A percentile compares a stretch with the other conserved stretches of the same genome.
Conservation (phyloP, 2,888 invertebrate genomes). For the Xylocampa areola region DNA sequence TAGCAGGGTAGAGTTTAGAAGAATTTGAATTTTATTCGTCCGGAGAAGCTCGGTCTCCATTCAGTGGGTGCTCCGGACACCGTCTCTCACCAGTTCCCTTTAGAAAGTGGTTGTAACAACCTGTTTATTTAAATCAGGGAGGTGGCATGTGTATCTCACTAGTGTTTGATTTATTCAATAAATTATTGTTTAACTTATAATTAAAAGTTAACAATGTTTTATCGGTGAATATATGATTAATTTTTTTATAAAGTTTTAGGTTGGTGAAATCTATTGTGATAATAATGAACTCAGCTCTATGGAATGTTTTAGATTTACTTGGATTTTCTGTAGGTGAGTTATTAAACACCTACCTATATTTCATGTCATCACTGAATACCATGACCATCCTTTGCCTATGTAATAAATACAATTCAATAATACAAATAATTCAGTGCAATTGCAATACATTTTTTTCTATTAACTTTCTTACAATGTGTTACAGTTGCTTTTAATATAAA, state of each 20-base stretch:
- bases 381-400: too few species aligned
- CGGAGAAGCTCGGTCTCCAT: conserved; percentile 65
- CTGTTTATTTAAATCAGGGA: conserved; percentile 67
- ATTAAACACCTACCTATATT: background rate
- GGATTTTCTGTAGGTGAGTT: background rate
- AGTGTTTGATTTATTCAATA: conserved; percentile 5
- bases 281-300: background rate
- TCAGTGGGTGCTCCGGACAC: conserved; percentile 68
- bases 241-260: conserved; percentile 3
- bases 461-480: too few species aligned
- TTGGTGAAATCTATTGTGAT: background rate
- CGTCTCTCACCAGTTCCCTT: conserved; percentile 72
- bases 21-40: conserved; percentile 81
- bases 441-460: too few species aligned
- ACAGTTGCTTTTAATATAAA: too few species aligned
- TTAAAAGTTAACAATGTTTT: conserved; percentile 18
- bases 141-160: conserved; percentile 5
- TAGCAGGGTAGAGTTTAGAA: conserved; percentile 75
- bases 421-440: too few species aligned
- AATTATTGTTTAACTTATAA: conserved; percentile 3
- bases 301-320: background rate
- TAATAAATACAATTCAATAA: too few species aligned
- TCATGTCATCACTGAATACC: too few species aligned
- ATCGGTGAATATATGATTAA: conserved; percentile 1
- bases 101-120: conserved; percentile 66